These are phyloP conservation scores for Periplaneta americana DNA, from an alignment of 1,140 invertebrate genomes.

Conservation along the genomic window DNA sequence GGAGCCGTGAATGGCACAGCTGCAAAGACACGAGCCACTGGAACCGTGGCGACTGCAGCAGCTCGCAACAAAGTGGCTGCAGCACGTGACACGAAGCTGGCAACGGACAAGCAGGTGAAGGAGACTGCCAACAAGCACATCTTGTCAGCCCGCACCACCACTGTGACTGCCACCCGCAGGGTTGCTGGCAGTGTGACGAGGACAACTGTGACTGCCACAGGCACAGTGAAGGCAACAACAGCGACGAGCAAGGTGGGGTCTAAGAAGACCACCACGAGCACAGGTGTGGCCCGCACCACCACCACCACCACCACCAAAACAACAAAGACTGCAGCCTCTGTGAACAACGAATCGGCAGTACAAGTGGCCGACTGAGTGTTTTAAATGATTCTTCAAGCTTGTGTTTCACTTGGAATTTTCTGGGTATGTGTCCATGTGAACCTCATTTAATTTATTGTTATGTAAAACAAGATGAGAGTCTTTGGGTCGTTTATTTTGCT, in stretches of 20 bases:
- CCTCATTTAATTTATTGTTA: too few relatives aligned
- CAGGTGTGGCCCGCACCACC: background rate
- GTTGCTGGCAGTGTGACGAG: background rate
- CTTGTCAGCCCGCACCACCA: constrained; percentile 30
- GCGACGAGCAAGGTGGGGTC: background rate
- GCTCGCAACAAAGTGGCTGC: constrained; percentile 25
- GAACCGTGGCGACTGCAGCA: background rate
- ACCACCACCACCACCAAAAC: background rate
- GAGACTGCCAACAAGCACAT: constrained; percentile 53
- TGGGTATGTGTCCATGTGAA: too few relatives aligned
- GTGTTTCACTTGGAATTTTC: background rate
- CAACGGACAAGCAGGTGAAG: constrained; percentile 47
- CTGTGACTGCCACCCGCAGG: constrained; percentile 24
- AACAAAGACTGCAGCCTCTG: background rate
- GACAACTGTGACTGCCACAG: background rate
- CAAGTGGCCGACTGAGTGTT: background rate
- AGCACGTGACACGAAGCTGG: background rate
- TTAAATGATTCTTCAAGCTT: background rate
- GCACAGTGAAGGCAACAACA: too few relatives aligned
- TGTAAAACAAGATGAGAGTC: background rate
- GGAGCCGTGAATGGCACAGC: background rate
- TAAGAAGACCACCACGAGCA: background rate
- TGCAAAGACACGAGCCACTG: constrained; percentile 4
- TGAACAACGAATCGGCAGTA: background rate
- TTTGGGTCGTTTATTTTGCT: too few relatives aligned